Conservation (phyloP, 92 coral and sea anemone genomes). For the Ricordea florida region DNA sequence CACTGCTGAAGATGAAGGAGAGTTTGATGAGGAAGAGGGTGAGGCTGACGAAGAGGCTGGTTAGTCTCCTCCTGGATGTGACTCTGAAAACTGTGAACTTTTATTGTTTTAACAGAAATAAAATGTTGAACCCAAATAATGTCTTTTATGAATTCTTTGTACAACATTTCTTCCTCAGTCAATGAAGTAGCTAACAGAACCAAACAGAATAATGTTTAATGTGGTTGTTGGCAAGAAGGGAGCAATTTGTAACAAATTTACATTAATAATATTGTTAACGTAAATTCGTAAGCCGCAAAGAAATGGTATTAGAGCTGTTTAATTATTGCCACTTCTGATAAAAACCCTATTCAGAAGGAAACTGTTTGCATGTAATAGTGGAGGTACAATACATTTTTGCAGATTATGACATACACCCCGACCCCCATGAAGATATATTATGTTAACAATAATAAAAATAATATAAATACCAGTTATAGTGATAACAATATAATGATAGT, state of each 20-base stretch:
- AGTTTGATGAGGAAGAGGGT: constrained; percentile 44
- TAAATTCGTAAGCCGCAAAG: too few relatives aligned
- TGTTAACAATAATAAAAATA: background rate
- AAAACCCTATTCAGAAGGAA: too few relatives aligned
- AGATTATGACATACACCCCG: too few relatives aligned
- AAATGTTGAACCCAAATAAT: background rate
- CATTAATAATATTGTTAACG: too few relatives aligned
- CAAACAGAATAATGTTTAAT: too few relatives aligned
- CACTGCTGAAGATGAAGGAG: constrained; percentile 57
- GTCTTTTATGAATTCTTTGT: background rate
- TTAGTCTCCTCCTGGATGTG: constrained; percentile 24
- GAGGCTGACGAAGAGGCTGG: constrained; percentile 31
- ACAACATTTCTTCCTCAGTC: background rate
- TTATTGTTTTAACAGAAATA: background rate
- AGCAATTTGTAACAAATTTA: too few relatives aligned
- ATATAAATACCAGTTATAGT: background rate
- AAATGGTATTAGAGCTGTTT: too few relatives aligned
- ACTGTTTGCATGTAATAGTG: too few relatives aligned
- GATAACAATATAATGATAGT: background rate
- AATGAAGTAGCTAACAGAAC: too few relatives aligned
- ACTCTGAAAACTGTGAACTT: background rate
- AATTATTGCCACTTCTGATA: too few relatives aligned
- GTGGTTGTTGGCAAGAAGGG: too few relatives aligned
- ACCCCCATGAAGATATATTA: background rate
- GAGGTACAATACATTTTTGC: too few relatives aligned